Percentiles rank a stretch among this genome's conserved stretches.
These are phyloP conservation scores for Galerucella nymphaeae DNA, from an alignment of 2,888 invertebrate species.

Conservation along the genomic window DNA sequence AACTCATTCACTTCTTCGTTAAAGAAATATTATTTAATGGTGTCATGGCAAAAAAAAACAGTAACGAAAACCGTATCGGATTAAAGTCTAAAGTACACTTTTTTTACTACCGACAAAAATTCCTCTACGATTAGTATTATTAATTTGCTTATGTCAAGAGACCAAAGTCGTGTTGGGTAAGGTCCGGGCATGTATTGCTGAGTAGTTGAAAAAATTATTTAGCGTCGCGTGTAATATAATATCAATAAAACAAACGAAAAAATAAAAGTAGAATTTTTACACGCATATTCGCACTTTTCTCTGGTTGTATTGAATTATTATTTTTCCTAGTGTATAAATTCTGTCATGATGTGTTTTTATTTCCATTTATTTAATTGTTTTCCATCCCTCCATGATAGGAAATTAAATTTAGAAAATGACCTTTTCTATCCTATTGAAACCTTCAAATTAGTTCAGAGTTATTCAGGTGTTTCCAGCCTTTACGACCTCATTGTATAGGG, in stretches of 20 bases:
- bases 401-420: too few species aligned
- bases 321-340: too few species aligned
- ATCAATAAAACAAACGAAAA: neutral
- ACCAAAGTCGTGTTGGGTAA: conserved; percentile 21
- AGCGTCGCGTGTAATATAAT: neutral
- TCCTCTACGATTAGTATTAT: conserved; percentile 30
- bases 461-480: too few species aligned
- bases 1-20: conserved; percentile 24
- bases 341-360: too few species aligned
- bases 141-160: conserved; percentile 31
- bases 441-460: too few species aligned
- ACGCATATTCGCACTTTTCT: too few species aligned
- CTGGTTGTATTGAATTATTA: too few species aligned
- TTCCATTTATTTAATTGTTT: too few species aligned
- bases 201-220: neutral
- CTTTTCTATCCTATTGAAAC: too few species aligned
- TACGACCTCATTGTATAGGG: too few species aligned
- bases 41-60: conserved; percentile 18
- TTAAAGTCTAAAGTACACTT: conserved; percentile 41
- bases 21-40: neutral
- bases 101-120: conserved; percentile 28
- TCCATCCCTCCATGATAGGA: too few species aligned
- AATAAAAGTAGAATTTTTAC: too few species aligned
- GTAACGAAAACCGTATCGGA: conserved; percentile 32
- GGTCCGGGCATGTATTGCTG: conserved; percentile 18